Evolutionary conservation across 2,888 invertebrate genomes (phyloP), one percentile per base, ranked within the genome.

Genomic region (Caenorhabditis sp.): DNA sequence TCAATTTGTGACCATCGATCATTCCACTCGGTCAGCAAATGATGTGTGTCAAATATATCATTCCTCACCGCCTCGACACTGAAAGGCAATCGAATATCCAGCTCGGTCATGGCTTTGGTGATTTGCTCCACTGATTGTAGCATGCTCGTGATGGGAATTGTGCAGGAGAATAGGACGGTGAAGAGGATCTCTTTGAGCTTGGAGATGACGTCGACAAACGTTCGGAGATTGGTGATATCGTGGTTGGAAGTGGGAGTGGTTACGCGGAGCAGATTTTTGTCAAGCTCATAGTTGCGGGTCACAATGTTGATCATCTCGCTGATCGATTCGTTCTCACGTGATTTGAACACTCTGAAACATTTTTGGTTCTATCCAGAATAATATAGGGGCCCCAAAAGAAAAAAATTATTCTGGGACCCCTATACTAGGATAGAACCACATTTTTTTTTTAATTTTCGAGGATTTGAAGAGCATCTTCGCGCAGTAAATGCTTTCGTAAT

Each of bases 291-390:
- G 31, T 73, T 78, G 38, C 71, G 74, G 23, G 76, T 60, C 4
- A 76, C 76, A n/a, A 76, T 65, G 56, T 76, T 76, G 31, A 74
- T 61, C 65, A 78, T 78, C n/a, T 78, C 78, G 26, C 43, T 63
- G 21, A 78, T 52, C 23, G 76, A 74, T 36, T 78, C 76, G 58
- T 70, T 77, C 23, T 72, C 75, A 25, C 63, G 57, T 0, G 74
- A 67, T 66, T 79, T 77, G 70, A 77, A 79, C 0, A 79, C 79
- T 17, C 76, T 76, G 63, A 50, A 50, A 20, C 5, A 5, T 53
- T 4, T 20, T 53, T 12, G 14, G 50, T 8, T 50, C 14, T 17
- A 8, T 31, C 31, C 5, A 31, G 5, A 31, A 31, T 7, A 31
- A 4, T 31, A 31, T 10, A 31, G 31, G 4, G 10, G 5, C 31